phyloP scores from a whole-genome alignment of 2,888 invertebrate genomes.

The Aproaerema taeniolella region DNA sequence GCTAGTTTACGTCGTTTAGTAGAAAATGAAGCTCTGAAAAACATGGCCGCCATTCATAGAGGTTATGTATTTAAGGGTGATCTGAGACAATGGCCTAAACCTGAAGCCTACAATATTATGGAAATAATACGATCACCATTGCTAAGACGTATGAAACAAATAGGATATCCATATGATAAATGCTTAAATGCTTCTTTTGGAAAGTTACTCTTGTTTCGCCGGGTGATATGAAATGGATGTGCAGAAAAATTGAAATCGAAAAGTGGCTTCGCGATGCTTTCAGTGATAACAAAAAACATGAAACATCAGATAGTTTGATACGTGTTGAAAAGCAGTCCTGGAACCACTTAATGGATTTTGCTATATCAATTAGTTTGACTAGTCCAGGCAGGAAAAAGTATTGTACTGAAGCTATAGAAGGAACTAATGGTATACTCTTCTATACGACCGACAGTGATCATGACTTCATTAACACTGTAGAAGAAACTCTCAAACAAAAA shows the following conservation, averaged over 20 bases:
- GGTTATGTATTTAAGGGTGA: constrained; percentile 60
- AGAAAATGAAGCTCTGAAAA: constrained; percentile 47
- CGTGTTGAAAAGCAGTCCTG: constrained; percentile 61
- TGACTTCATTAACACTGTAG: constrained; percentile 38
- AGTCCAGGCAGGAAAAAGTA: constrained; percentile 31
- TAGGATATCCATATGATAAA: constrained; percentile 56
- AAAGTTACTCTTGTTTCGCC: constrained; percentile 80
- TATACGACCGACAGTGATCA: constrained; percentile 48
- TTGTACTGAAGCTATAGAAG: constrained; percentile 52
- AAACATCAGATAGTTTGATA: constrained; percentile 49
- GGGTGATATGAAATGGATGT: constrained; percentile 56
- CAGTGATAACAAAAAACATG: constrained; percentile 50
- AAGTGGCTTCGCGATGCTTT: constrained; percentile 67
- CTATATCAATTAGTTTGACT: constrained; percentile 57
- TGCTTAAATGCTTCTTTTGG: constrained; percentile 78
- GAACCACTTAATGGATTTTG: constrained; percentile 68
- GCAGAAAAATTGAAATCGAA: constrained; percentile 59
- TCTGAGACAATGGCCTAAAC: constrained; percentile 41
- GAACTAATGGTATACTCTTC: constrained; percentile 59
- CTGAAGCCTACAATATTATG: constrained; percentile 56
- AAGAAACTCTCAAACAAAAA: constrained; percentile 46
- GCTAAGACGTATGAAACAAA: constrained; percentile 68
- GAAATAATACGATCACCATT: constrained; percentile 63
- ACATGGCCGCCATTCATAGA: constrained; percentile 59
- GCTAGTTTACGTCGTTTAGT: constrained; percentile 38